These are phyloP conservation scores for Cephus runcator DNA, from an alignment of 2,888 invertebrate genomes.

Conservation along the genomic window DNA sequence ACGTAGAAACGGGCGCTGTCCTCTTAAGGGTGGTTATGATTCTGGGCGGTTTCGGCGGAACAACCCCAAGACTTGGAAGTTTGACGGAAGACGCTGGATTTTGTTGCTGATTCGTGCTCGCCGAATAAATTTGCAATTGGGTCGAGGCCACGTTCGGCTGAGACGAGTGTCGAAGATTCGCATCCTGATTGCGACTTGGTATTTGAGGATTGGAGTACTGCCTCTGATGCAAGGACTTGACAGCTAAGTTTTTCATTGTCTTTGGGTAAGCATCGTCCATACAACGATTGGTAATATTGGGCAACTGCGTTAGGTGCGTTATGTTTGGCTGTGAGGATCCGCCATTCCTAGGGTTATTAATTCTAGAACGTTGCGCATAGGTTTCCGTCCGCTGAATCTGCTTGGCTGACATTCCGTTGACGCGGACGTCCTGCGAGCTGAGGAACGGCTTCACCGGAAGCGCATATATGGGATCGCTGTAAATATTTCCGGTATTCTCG, in stretches of 20 bases:
- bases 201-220: conserved; percentile 58
- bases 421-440: conserved; percentile 59
- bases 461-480: conserved; percentile 58
- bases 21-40: conserved; percentile 55
- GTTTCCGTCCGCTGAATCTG: conserved; percentile 30
- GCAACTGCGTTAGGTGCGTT: conserved; percentile 18
- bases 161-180: conserved; percentile 5
- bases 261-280: conserved; percentile 36
- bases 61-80: conserved; percentile 33
- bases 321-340: conserved; percentile 47
- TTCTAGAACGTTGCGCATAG: conserved; percentile 17
- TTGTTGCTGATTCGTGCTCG: conserved; percentile 31
- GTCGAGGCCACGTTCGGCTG: conserved; percentile 18
- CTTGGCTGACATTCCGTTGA: conserved; percentile 47
- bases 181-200: conserved; percentile 32
- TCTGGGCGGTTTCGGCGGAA: conserved; percentile 55
- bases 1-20: conserved; percentile 28
- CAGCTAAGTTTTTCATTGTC: conserved; percentile 14
- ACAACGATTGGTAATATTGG: not conserved
- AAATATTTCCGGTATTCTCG: conserved; percentile 29
- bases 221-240: conserved; percentile 39
- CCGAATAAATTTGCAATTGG: conserved; percentile 22
- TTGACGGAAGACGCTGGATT: conserved; percentile 51
- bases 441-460: conserved; percentile 61
- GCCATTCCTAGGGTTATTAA: conserved; percentile 30